Conservation (phyloP, 2,888 invertebrate species). For the Philhelius pedissequus region DNA sequence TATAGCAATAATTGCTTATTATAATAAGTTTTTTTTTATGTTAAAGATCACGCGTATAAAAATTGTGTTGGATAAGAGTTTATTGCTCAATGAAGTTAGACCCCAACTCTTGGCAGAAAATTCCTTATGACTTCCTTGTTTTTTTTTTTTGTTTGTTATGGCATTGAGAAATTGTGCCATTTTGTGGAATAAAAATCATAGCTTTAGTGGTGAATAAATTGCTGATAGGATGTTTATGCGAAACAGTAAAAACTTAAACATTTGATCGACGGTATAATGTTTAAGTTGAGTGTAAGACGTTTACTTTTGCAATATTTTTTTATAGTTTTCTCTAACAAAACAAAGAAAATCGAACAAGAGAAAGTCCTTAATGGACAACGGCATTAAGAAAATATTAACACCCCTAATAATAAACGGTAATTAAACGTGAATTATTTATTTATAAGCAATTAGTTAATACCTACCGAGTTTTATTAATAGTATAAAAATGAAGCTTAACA, state of each 20-base stretch:
- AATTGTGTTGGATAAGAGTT: background rate
- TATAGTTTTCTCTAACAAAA: background rate
- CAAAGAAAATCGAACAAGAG: too few relatives aligned
- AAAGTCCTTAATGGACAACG: too few relatives aligned
- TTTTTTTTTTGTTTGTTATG: too few relatives aligned
- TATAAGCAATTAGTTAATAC: too few relatives aligned
- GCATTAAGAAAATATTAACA: too few relatives aligned
- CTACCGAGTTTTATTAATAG: too few relatives aligned
- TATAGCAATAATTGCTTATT: background rate
- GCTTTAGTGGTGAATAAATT: background rate
- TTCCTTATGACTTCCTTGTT: background rate
- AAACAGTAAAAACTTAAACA: background rate
- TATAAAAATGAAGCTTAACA: too few relatives aligned
- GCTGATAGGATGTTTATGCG: background rate
- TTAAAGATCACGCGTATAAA: background rate
- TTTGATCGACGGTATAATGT: background rate
- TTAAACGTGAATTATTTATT: too few relatives aligned
- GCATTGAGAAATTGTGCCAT: background rate
- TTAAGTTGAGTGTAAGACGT: background rate
- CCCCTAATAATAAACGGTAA: too few relatives aligned
- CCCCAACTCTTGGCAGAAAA: background rate
- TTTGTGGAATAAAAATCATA: constrained; percentile 5
- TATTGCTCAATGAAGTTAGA: background rate
- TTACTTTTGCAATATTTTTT: background rate
- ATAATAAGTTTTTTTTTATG: constrained; percentile 1